Conservation (phyloP, 1,140 invertebrate species). For the Pseudachorutes palmiensis region DNA sequence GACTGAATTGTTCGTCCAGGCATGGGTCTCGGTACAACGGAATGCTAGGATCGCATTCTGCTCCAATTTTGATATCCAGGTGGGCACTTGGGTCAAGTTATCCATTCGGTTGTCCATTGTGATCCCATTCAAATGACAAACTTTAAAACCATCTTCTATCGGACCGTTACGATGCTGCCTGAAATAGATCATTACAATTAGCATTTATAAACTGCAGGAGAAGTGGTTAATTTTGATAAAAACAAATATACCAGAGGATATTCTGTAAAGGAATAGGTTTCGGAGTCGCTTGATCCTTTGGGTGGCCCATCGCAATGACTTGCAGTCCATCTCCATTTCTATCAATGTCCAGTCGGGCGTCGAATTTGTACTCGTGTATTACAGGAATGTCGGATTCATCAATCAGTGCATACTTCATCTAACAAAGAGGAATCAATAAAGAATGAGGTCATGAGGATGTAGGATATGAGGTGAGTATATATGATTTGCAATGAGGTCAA, state of each 20-base stretch:
- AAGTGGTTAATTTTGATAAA: too few relatives aligned
- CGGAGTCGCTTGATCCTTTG: slow-evolving; percentile 24
- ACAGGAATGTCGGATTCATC: slow-evolving; percentile 35
- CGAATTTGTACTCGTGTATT: slow-evolving; percentile 37
- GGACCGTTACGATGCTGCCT: slow-evolving; percentile 35
- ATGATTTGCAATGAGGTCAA: neutral
- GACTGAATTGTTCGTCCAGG: slow-evolving; percentile 19
- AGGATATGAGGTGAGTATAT: neutral
- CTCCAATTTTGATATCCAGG: slow-evolving; percentile 32
- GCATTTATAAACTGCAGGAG: too few relatives aligned
- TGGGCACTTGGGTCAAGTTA: slow-evolving; percentile 35
- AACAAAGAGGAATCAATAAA: slow-evolving; percentile 15
- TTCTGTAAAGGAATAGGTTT: slow-evolving; percentile 32
- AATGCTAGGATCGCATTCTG: slow-evolving; percentile 32
- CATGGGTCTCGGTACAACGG: slow-evolving; percentile 26
- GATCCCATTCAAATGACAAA: slow-evolving; percentile 37
- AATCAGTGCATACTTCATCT: slow-evolving; percentile 36
- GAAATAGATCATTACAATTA: too few relatives aligned
- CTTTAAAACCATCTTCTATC: slow-evolving; percentile 29
- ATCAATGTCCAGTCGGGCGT: slow-evolving; percentile 37
- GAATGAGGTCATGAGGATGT: too few relatives aligned
- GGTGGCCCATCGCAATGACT: slow-evolving; percentile 37
- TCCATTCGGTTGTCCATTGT: slow-evolving; percentile 37
- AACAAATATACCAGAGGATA: slow-evolving; percentile 36
- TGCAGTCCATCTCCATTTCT: slow-evolving; percentile 35